Evolutionary conservation across 2,113 vertebrate species (phyloP), one percentile per base, ranked within the genome.

Genomic region (Protobothrops flavoviridis): DNA sequence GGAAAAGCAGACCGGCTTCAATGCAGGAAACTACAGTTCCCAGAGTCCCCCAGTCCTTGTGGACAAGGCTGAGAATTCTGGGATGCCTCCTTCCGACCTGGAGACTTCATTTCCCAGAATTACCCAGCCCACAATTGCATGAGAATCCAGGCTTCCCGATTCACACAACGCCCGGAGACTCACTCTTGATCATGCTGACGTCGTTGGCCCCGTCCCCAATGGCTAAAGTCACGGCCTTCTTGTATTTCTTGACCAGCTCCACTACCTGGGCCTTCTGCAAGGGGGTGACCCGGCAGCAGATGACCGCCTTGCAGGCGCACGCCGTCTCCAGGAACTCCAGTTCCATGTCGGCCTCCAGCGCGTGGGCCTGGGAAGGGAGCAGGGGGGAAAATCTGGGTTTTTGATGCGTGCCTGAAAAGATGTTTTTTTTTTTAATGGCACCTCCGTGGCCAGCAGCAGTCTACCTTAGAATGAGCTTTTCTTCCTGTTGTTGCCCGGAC

Each of bases 181-280:
- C 97, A 99, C 99, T 99, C 96, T 99, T 99, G 96, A 99, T 99
- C 99, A 99, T 99, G 98, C 99, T 99, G 96, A 99, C 98, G 0
- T 99, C 92, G 2, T 93, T 93, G 45, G 92, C 92, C 4, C 92
- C 92, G 8, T 93, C 92, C 0, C 92, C 92, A 0, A 99, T 98
- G 89, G 99, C 99, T 93, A 99, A 94, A 0, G 99, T 99, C 94
- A 99, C 99, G 0, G 99, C 99, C 81, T 98, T 99, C 98, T 99
- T 99, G 97, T 98, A 98, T 85, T 98, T 98, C 97, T 99, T 99
- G 93, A 99, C 98, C 96, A 99, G 97, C 94, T 99, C 99, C 95
- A 99, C 99, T 97, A 99, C 99, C 95, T 99, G 98, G 2, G 99
- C 99, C 94, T 99, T 99, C 97, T 99, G 99, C 94, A 99, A 92